These are phyloP conservation scores for Champsocephalus gunnari DNA, from an alignment of 2,797 vertebrate genomes.

Conservation along the genomic window DNA sequence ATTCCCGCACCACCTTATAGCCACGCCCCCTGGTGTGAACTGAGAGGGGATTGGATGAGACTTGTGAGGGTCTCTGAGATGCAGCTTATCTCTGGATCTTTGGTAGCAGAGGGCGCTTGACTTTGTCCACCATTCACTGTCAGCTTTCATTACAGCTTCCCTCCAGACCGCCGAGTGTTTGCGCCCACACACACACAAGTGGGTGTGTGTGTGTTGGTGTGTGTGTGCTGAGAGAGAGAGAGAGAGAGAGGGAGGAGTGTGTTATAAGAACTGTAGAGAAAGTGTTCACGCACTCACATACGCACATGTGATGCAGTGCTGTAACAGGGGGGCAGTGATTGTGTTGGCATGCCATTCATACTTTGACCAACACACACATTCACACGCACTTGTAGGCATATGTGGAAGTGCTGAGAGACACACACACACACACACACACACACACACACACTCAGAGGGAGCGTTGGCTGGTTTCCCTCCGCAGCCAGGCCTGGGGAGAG, in stretches of 20 bases:
- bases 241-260: neutral
- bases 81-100: conserved; percentile 56
- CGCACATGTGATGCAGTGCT: conserved; percentile 44
- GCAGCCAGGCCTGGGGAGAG: conserved; percentile 49
- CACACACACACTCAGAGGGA: conserved; percentile 35
- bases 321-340: conserved; percentile 46
- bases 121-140: conserved; percentile 68
- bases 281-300: conserved; percentile 30
- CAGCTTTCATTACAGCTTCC: conserved; percentile 65
- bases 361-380: conserved; percentile 46
- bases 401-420: conserved; percentile 28
- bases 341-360: conserved; percentile 61
- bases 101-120: conserved; percentile 46
- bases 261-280: conserved; percentile 18
- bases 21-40: neutral
- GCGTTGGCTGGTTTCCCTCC: conserved; percentile 60
- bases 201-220: conserved; percentile 19
- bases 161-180: conserved; percentile 28
- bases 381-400: conserved; percentile 36
- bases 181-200: conserved; percentile 7
- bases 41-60: neutral
- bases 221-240: conserved; percentile 17
- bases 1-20: too few species aligned
- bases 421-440: conserved; percentile 22
- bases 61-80: conserved; percentile 42